These are phyloP conservation scores for Pachycephala philippinensis DNA, from an alignment of 2,113 vertebrate genomes.

Conservation along the genomic window DNA sequence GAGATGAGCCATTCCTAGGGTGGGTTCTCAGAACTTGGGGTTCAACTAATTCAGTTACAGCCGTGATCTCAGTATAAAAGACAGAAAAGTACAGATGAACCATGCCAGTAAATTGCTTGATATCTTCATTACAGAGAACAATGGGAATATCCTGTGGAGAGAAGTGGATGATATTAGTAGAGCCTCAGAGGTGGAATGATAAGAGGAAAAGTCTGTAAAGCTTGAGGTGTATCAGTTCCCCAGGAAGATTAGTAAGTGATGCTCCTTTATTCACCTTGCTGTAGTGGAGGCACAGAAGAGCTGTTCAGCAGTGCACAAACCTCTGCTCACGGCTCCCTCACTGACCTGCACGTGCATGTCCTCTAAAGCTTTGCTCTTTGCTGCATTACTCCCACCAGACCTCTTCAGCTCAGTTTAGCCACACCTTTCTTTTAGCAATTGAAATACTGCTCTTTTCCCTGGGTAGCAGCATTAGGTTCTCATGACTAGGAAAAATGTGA, in stretches of 20 bases:
- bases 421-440: background rate
- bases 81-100: background rate
- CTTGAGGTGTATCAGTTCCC: background rate
- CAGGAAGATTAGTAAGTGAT: background rate
- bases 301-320: background rate
- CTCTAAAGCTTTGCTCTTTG: background rate
- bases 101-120: background rate
- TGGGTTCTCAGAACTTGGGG: background rate
- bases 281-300: background rate
- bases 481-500: background rate
- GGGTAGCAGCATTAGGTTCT: background rate
- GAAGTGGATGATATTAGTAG: fast-evolving
- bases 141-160: background rate
- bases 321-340: background rate
- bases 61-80: background rate
- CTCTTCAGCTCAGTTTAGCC: background rate
- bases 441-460: background rate
- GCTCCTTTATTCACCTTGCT: background rate
- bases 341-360: fast-evolving
- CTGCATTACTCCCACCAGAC: background rate
- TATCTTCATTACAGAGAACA: background rate
- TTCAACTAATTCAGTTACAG: background rate
- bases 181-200: background rate
- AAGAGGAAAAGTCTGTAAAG: background rate
- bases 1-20: background rate